These are phyloP conservation scores for Drosophila meridionalis DNA, from an alignment of 2,888 invertebrate species.

Conservation along the genomic window DNA sequence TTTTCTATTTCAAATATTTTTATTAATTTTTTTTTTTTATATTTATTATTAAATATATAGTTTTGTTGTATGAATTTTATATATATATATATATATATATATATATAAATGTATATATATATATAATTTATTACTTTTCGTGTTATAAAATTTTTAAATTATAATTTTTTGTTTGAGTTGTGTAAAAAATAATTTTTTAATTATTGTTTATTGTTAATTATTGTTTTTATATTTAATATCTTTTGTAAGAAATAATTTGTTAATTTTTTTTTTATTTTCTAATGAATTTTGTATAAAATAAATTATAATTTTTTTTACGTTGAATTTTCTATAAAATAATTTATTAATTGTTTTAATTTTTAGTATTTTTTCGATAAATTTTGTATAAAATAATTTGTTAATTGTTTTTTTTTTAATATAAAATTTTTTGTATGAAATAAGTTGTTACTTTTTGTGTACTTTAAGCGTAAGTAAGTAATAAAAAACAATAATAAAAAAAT, in stretches of 20 bases:
- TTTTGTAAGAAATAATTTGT: too few relatives aligned
- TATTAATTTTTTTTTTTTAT: neutral
- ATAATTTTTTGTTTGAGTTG: neutral
- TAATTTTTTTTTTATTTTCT: too few relatives aligned
- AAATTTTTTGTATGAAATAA: neutral
- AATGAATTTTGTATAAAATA: neutral
- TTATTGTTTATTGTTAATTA: too few relatives aligned
- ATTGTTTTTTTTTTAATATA: neutral
- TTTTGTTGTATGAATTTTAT: too few relatives aligned
- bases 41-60: neutral
- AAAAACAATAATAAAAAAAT: neutral
- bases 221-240: too few relatives aligned
- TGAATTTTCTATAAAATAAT: neutral
- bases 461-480: neutral
- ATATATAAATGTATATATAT: too few relatives aligned
- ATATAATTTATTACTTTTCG: too few relatives aligned
- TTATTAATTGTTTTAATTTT: neutral
- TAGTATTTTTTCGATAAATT: neutral
- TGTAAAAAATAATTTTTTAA: too few relatives aligned
- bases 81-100: too few relatives aligned
- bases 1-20: neutral
- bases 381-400: neutral
- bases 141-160: too few relatives aligned
- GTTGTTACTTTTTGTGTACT: neutral
- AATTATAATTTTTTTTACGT: too few relatives aligned